A percentile compares a stretch with the other conserved stretches of the same genome.
These are phyloP conservation scores for Nyctibius grandis DNA, from an alignment of 2,797 vertebrate genomes.

Conservation along the genomic window DNA sequence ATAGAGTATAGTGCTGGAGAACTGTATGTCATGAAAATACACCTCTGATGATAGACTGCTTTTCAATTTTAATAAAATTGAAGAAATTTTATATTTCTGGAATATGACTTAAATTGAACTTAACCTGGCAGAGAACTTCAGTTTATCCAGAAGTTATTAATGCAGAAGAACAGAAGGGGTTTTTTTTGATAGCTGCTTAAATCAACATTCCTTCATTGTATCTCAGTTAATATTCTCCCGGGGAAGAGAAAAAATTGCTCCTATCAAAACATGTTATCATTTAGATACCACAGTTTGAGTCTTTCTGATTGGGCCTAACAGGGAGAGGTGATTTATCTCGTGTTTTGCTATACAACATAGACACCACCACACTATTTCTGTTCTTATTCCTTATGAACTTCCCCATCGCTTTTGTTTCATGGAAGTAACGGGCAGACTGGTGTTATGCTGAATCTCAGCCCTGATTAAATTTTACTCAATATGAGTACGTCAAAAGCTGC, in stretches of 20 bases:
- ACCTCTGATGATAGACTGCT: not conserved
- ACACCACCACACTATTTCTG: not conserved
- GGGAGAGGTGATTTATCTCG: not conserved
- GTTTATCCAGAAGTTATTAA: not conserved
- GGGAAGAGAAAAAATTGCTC: not conserved
- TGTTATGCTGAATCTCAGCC: not conserved
- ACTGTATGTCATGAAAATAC: not conserved
- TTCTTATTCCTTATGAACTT: accelerated
- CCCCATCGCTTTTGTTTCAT: not conserved
- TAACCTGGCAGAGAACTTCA: not conserved
- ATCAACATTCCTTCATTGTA: not conserved
- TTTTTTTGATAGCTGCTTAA: not conserved
- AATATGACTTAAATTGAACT: not conserved
- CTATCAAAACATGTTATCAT: accelerated
- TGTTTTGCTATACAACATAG: accelerated
- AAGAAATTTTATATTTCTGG: not conserved
- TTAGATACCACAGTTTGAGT: not conserved
- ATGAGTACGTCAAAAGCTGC: not conserved
- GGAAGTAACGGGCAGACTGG: not conserved
- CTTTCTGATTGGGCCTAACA: not conserved
- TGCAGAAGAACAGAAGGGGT: not conserved
- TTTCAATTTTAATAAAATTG: not conserved
- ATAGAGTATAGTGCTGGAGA: not conserved
- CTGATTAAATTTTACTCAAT: not conserved
- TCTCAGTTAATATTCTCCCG: not conserved